Percentiles rank a stretch among this genome's conserved stretches.
Conservation (phyloP, 2,113 vertebrate species). For the Tinamus guttatus region DNA sequence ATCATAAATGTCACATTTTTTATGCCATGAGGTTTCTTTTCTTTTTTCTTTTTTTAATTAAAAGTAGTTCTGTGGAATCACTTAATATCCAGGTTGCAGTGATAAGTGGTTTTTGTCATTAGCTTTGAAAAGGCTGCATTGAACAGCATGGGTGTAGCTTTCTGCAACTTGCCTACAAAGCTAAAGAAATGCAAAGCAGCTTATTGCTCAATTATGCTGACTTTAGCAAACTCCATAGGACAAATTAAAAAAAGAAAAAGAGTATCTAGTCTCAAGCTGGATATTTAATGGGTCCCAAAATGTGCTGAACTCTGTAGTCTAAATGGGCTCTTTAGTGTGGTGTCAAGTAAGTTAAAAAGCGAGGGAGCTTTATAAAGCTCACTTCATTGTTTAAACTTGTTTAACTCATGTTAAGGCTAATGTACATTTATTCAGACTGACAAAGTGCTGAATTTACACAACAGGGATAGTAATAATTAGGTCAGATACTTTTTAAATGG, state of each 20-base stretch:
- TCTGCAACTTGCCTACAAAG: constrained; percentile 38
- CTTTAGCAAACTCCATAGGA: constrained; percentile 37
- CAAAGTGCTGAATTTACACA: constrained; percentile 74
- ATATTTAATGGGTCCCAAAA: constrained; percentile 61
- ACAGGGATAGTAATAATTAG: constrained; percentile 69
- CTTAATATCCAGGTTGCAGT: neutral
- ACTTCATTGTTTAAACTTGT: constrained; percentile 62
- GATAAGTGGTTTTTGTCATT: constrained; percentile 33
- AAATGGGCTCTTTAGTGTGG: constrained; percentile 66
- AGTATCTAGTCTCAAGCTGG: constrained; percentile 65
- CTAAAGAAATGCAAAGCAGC: constrained; percentile 62
- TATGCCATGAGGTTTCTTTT: neutral
- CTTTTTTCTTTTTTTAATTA: neutral
- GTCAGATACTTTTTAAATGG: constrained; percentile 64
- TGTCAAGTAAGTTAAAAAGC: constrained; percentile 61
- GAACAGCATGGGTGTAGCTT: constrained; percentile 13
- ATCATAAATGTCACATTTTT: neutral
- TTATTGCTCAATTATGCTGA: constrained; percentile 64
- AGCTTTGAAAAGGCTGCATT: neutral
- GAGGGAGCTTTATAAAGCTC: constrained; percentile 46
- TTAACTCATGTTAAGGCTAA: constrained; percentile 66
- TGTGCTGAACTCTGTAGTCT: constrained; percentile 59
- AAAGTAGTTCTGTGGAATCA: constrained; percentile 12
- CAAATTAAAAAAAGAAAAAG: constrained; percentile 60
- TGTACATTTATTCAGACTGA: constrained; percentile 69